Percentiles rank a stretch among this genome's conserved stretches.
phyloP scores from a whole-genome alignment of 2,113 vertebrate species.

The Xerus inauris region DNA sequence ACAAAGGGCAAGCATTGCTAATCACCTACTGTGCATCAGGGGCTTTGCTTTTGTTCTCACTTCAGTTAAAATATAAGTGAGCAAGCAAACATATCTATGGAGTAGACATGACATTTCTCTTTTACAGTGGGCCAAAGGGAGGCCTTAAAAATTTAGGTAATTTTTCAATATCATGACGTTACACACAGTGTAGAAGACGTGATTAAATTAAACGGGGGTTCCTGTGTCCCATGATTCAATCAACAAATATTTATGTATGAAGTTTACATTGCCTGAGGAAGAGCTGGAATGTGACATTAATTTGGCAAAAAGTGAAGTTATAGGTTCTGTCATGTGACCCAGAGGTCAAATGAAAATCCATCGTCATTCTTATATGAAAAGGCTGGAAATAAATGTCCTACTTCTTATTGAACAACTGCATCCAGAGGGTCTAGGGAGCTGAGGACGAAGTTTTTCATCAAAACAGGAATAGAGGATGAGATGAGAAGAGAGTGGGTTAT shows the following conservation, averaged over 20 bases:
- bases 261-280: not conserved
- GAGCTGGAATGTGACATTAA: not conserved
- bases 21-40: not conserved
- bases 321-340: not conserved
- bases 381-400: not conserved
- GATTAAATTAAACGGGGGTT: not conserved
- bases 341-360: not conserved
- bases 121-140: not conserved
- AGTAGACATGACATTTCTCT: not conserved
- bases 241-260: not conserved
- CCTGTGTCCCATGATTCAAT: not conserved
- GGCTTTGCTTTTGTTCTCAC: not conserved
- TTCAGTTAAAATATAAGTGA: not conserved
- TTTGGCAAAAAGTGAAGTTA: not conserved
- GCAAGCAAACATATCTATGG: not conserved
- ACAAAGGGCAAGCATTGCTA: not conserved
- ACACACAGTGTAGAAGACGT: not conserved
- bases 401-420: not conserved
- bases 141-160: not conserved
- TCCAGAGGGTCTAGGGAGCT: fast-evolving
- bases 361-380: not conserved
- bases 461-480: not conserved
- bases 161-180: not conserved
- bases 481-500: not conserved
- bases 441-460: not conserved